A percentile compares a stretch with the other conserved stretches of the same genome.
phyloP scores from a whole-genome alignment of 2,888 invertebrate species.

The Ceriagrion tenellum region DNA sequence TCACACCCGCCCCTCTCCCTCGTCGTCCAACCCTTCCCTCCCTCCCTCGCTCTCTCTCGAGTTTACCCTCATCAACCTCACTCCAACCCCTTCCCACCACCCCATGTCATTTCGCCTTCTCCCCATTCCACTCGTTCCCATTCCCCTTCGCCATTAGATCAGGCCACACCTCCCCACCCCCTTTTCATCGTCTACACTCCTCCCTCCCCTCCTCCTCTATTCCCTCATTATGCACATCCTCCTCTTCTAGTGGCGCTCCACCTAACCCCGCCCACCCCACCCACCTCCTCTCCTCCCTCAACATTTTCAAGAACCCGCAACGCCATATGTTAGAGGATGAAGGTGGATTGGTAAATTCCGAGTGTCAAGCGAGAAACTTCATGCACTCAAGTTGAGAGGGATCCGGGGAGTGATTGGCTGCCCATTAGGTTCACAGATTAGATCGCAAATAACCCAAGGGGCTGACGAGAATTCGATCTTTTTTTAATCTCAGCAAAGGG shows the following conservation, averaged over 20 bases:
- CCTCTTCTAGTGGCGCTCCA: neutral
- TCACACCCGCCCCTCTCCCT: neutral
- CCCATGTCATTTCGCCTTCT: neutral
- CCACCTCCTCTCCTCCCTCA: neutral
- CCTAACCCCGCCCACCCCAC: neutral
- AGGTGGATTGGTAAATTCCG: conserved; percentile 65
- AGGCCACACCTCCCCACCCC: neutral
- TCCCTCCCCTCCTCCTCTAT: neutral
- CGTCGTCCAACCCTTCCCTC: neutral
- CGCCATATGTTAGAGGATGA: conserved; percentile 67
- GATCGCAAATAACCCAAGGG: conserved; percentile 51
- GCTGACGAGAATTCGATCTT: conserved; percentile 50
- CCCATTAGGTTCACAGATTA: conserved; percentile 52
- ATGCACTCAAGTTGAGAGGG: conserved; percentile 39
- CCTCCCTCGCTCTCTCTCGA: neutral
- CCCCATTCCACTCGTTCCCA: neutral
- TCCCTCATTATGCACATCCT: conserved; percentile 24
- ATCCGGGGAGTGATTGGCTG: conserved; percentile 55
- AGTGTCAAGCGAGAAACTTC: conserved; percentile 58
- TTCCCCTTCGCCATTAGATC: neutral
- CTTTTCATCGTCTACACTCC: neutral
- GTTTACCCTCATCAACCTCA: conserved; percentile 29
- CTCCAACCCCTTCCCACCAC: neutral
- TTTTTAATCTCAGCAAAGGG: conserved; percentile 38
- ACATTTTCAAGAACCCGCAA: neutral